A percentile compares a stretch with the other conserved stretches of the same genome.
Conservation (phyloP, 2,113 vertebrate species). For the Arenaria interpres region DNA sequence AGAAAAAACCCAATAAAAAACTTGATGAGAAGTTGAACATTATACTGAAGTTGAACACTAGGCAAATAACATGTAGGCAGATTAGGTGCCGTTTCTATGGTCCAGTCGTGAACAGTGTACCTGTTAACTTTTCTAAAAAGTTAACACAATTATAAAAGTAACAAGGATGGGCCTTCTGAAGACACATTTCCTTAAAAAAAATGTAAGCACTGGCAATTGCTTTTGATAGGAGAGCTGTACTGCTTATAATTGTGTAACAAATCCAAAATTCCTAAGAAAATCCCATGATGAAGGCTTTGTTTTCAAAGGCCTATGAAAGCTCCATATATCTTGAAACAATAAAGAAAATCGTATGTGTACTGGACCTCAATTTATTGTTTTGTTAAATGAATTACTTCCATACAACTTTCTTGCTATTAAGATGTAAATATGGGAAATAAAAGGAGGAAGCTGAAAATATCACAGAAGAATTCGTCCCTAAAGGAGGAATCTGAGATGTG, state of each 20-base stretch:
- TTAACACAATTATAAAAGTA: background rate
- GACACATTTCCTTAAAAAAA: background rate
- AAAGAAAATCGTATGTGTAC: background rate
- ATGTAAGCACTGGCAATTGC: background rate
- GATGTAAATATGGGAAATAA: background rate
- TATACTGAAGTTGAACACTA: background rate
- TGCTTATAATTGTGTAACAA: background rate
- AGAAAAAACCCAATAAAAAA: background rate
- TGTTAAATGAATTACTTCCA: constrained; percentile 37
- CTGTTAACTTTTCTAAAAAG: background rate
- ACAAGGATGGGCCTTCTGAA: background rate
- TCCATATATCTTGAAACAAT: background rate
- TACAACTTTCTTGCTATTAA: background rate
- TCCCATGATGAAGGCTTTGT: background rate
- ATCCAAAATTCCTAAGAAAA: background rate
- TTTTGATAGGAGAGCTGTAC: background rate
- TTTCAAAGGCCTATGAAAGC: background rate
- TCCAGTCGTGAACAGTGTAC: background rate
- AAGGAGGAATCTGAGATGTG: background rate
- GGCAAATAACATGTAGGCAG: background rate
- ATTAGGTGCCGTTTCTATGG: background rate
- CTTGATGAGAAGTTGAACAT: background rate
- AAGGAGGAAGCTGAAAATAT: constrained; percentile 13
- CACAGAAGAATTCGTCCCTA: background rate
- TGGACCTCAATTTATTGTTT: background rate